These are phyloP conservation scores for Micronisus gabar DNA, from an alignment of 2,113 vertebrate genomes.

Conservation along the genomic window DNA sequence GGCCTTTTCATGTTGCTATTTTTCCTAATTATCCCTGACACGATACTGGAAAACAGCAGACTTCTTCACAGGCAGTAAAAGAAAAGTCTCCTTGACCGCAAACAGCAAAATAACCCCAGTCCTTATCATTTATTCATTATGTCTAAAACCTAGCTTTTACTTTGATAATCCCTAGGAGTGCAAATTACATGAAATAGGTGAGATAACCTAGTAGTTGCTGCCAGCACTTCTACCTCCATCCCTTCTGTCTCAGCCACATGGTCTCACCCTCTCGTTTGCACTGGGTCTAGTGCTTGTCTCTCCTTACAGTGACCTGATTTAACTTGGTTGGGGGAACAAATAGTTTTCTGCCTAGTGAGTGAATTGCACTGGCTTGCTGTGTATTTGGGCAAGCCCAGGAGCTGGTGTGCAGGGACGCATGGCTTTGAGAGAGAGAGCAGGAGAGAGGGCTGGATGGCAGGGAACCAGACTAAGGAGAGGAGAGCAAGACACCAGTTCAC, in stretches of 20 bases:
- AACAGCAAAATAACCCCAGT: background rate
- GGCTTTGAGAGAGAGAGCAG: background rate
- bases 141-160: background rate
- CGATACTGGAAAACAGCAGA: background rate
- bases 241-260: background rate
- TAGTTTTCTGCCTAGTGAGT: background rate
- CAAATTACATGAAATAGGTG: background rate
- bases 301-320: background rate
- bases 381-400: background rate
- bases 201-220: background rate
- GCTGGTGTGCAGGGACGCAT: background rate
- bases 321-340: background rate
- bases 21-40: slow-evolving; percentile 36
- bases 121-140: background rate
- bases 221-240: background rate
- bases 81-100: background rate
- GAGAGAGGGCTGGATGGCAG: background rate
- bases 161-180: background rate
- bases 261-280: background rate
- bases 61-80: background rate
- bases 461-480: background rate
- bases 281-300: background rate
- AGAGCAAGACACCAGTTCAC: background rate
- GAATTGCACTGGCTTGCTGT: background rate
- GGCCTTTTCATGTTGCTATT: slow-evolving; percentile 29